Evolutionary conservation across 2,113 vertebrate species (phyloP).

Genomic region (Falcunculus frontatus): DNA sequence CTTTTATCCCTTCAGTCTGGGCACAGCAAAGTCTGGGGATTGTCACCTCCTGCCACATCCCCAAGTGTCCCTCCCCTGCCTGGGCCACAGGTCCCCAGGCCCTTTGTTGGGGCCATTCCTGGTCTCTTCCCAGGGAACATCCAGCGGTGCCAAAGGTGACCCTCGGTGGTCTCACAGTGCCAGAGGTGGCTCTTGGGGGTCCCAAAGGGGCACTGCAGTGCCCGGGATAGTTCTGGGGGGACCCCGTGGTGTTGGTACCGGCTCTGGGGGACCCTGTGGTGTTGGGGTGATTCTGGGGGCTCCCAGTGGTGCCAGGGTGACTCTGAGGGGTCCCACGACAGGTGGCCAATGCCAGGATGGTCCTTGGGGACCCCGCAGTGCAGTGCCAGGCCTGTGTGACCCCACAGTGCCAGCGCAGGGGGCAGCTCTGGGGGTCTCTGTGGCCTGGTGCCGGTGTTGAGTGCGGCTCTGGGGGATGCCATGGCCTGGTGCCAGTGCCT

Average conservation of each 20-base stretch:
- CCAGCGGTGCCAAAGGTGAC: not conserved
- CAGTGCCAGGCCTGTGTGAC: not conserved
- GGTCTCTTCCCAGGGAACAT: not conserved
- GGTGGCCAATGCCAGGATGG: too few species aligned
- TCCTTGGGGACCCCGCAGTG: not conserved
- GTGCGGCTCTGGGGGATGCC: fast-evolving
- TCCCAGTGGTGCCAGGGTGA: not conserved
- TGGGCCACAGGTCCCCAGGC: not conserved
- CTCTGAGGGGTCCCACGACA: not conserved
- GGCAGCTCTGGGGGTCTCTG: not conserved
- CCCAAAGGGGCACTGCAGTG: too few species aligned
- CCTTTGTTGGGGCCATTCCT: too few species aligned
- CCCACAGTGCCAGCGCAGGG: not conserved
- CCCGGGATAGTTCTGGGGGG: not conserved
- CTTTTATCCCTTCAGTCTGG: not conserved
- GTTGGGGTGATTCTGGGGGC: not conserved
- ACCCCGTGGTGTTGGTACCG: fast-evolving
- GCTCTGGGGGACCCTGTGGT: not conserved
- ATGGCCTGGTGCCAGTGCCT: not conserved
- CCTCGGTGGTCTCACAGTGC: not conserved
- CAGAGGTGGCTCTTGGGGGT: not conserved
- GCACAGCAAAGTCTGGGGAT: not conserved
- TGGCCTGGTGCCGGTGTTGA: not conserved
- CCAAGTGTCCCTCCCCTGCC: fast-evolving
- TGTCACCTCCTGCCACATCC: not conserved